A percentile compares a stretch with the other conserved stretches of the same genome.
Conservation (phyloP, 2,888 invertebrate species). For the Protophormia terraenovae region DNA sequence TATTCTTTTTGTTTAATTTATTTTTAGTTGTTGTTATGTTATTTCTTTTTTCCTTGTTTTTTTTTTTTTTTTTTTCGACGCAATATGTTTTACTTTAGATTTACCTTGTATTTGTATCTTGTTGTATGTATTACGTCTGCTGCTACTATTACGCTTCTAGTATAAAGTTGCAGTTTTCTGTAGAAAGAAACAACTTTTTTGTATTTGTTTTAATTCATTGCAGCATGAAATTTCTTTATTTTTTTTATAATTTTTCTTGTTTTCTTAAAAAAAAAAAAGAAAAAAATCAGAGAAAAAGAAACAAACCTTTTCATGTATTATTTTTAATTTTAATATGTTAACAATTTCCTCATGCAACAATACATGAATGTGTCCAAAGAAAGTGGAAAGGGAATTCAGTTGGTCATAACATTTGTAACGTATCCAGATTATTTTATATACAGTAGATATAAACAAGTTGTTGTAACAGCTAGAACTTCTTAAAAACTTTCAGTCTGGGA, state of each 20-base stretch:
- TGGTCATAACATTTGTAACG: neutral
- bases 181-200: neutral
- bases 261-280: neutral
- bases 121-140: too few relatives aligned
- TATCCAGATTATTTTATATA: too few relatives aligned
- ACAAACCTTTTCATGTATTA: constrained; percentile 33
- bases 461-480: too few relatives aligned
- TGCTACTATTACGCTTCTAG: neutral
- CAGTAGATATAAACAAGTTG: neutral
- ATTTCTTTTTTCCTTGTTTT: neutral
- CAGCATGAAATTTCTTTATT: constrained; percentile 62
- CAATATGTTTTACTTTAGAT: neutral
- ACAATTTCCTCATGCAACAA: constrained; percentile 57
- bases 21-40: constrained; percentile 14
- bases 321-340: constrained; percentile 57
- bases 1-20: constrained; percentile 39
- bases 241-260: constrained; percentile 38
- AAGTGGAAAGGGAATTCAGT: neutral
- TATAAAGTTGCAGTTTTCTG: neutral
- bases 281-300: neutral
- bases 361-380: neutral
- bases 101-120: neutral
- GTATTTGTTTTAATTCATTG: constrained; percentile 59
- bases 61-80: neutral
- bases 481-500: too few relatives aligned